A percentile compares a stretch with the other conserved stretches of the same genome.
Conservation (phyloP, 1,140 invertebrate genomes). For the Ceratosolen fusciceps region DNA sequence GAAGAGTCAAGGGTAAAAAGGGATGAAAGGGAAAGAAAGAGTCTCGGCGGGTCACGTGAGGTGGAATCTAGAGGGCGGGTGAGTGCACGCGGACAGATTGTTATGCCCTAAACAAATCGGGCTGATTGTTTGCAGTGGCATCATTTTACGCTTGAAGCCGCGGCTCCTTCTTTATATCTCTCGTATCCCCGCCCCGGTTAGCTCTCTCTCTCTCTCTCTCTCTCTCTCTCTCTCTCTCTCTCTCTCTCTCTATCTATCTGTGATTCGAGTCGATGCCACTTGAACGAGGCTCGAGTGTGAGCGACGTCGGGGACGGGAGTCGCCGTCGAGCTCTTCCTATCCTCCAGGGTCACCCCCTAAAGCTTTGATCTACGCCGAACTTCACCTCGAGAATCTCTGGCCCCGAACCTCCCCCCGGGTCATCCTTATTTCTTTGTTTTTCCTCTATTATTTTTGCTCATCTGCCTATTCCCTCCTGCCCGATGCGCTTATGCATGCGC, state of each 20-base stretch:
- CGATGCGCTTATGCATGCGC: not conserved
- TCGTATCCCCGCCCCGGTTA: conserved; percentile 65
- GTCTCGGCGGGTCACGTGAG: not conserved
- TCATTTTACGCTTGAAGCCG: conserved; percentile 72
- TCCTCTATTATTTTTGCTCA: conserved; percentile 30
- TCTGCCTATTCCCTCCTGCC: conserved; percentile 5
- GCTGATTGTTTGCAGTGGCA: conserved; percentile 70
- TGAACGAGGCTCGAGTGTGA: conserved; percentile 67
- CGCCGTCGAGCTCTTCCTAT: not conserved
- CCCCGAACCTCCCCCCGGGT: conserved; percentile 21
- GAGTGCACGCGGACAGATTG: conserved; percentile 56
- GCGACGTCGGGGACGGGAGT: conserved; percentile 57
- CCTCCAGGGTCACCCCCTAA: conserved; percentile 54
- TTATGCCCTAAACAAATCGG: conserved; percentile 71
- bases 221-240: conserved; percentile 71
- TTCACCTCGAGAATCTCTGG: conserved; percentile 38
- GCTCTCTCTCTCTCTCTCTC: conserved; percentile 71
- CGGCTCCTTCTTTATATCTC: conserved; percentile 69
- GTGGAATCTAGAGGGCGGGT: conserved; percentile 11
- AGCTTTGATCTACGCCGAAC: conserved; percentile 65
- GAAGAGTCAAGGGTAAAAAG: not conserved
- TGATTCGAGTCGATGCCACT: conserved; percentile 67
- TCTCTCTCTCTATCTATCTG: too few relatives aligned
- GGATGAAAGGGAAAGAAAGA: not conserved
- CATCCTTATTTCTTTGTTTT: conserved; percentile 31